phyloP scores from a whole-genome alignment of 2,113 vertebrate genomes.

The Asarcornis scutulata region DNA sequence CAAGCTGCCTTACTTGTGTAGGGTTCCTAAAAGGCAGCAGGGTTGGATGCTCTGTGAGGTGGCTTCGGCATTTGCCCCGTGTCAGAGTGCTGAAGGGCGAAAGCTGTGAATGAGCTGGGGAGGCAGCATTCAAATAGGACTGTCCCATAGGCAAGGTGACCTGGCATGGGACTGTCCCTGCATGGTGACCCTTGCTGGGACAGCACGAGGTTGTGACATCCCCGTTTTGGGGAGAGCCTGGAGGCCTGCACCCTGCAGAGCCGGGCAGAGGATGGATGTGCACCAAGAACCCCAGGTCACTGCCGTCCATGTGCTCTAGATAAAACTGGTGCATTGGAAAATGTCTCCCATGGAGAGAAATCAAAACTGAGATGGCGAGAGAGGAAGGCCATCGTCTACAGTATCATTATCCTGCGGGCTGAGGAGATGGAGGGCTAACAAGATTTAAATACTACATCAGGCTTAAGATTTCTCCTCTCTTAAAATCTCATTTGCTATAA shows the following conservation, averaged over 20 bases:
- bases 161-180: background rate
- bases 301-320: background rate
- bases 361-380: background rate
- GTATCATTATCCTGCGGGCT: background rate
- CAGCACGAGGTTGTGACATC: accelerated
- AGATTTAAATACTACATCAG: conserved; percentile 23
- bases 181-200: background rate
- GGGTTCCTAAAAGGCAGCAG: background rate
- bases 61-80: accelerated
- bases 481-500: conserved; percentile 18
- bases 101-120: background rate
- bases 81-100: accelerated
- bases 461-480: conserved; percentile 28
- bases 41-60: background rate
- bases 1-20: accelerated
- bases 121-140: background rate
- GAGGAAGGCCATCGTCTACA: background rate
- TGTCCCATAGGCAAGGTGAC: background rate
- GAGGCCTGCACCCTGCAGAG: background rate
- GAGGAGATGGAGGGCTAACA: conserved; percentile 36
- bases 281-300: background rate
- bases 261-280: accelerated
- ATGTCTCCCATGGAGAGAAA: background rate
- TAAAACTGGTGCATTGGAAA: background rate
- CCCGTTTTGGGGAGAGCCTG: accelerated